phyloP scores from a whole-genome alignment of 1,140 invertebrate genomes.

The Leptinotarsa undecemlineata region DNA sequence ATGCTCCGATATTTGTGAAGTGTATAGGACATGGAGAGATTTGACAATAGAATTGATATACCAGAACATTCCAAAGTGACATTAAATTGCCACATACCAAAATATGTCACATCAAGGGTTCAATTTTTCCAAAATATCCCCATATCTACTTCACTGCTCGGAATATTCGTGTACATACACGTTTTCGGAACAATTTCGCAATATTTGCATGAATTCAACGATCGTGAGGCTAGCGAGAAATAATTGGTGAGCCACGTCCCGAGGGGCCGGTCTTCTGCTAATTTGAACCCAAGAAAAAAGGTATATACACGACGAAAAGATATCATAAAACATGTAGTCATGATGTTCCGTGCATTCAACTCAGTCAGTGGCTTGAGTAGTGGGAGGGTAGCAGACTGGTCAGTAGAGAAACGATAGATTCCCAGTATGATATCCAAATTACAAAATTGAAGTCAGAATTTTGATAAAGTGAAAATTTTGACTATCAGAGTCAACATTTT shows the following conservation, averaged over 20 bases:
- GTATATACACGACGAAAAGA: constrained; percentile 12
- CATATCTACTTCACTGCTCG: no score
- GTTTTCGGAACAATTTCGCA: not conserved
- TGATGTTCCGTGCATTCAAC: constrained; percentile 16
- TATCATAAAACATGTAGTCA: constrained; percentile 17
- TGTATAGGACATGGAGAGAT: no score
- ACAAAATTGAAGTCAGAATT: no score
- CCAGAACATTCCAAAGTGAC: no score
- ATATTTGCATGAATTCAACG: constrained; percentile 10
- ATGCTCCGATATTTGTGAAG: no score
- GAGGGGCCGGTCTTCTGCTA: constrained; percentile 13
- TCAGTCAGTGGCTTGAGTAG: not conserved
- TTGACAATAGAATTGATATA: no score
- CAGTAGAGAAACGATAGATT: not conserved
- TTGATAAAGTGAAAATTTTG: no score
- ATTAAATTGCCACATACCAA: no score
- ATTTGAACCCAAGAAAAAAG: constrained; percentile 19
- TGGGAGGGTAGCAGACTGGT: not conserved
- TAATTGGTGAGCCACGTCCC: constrained; percentile 18
- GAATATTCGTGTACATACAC: not conserved
- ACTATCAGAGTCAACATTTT: no score
- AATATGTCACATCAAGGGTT: no score
- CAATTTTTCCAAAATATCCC: no score
- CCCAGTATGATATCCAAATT: no score
- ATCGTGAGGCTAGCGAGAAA: constrained; percentile 6